Evolutionary conservation across 2,797 vertebrate genomes (phyloP).

Genomic region (Crax fasciolata): DNA sequence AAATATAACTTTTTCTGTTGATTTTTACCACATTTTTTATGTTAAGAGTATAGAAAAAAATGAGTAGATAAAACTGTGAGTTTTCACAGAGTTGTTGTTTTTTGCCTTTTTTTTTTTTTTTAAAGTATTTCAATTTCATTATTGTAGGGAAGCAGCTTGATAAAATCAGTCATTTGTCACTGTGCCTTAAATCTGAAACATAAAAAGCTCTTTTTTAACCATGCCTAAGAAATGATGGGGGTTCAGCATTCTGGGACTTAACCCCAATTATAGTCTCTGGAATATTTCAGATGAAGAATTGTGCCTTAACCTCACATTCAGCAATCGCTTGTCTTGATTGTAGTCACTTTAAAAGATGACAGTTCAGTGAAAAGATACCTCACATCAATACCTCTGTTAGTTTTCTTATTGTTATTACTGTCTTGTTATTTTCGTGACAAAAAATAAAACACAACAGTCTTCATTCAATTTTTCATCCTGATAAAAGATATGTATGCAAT

Average conservation of each 20-base stretch:
- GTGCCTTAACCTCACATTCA: accelerated
- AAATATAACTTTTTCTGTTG: neutral
- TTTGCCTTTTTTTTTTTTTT: neutral
- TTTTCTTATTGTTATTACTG: neutral
- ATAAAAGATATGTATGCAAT: neutral
- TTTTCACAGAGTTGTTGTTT: neutral
- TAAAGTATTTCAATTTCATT: neutral
- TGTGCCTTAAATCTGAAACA: neutral
- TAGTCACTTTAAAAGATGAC: neutral
- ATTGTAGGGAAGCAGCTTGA: neutral
- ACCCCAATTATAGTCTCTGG: neutral
- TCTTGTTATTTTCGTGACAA: neutral
- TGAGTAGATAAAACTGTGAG: neutral
- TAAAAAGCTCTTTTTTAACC: neutral
- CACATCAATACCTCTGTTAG: neutral
- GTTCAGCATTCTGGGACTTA: neutral
- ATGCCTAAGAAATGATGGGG: neutral
- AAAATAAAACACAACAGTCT: neutral
- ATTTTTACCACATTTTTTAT: neutral
- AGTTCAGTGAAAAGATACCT: neutral
- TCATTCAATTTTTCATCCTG: neutral
- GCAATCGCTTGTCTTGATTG: neutral
- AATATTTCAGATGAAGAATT: neutral
- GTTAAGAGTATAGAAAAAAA: neutral
- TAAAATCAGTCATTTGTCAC: neutral